These are phyloP conservation scores for Lysandra bellargus DNA, from an alignment of 2,888 invertebrate species.

Conservation along the genomic window DNA sequence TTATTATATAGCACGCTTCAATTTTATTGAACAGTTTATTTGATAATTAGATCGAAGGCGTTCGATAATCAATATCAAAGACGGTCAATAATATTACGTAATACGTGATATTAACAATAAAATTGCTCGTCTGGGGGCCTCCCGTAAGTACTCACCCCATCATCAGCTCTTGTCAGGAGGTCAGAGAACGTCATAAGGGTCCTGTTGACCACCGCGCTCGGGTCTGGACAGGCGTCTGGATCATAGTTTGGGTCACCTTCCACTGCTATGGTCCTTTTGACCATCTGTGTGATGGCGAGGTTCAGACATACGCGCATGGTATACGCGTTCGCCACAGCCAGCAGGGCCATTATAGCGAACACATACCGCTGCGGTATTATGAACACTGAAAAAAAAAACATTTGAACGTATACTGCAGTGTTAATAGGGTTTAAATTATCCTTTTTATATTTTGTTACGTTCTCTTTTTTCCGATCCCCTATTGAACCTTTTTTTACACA, in stretches of 20 bases:
- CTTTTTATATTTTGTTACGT: too few relatives aligned
- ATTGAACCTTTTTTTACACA: too few relatives aligned
- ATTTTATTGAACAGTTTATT: too few relatives aligned
- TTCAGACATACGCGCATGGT: conserved; percentile 88
- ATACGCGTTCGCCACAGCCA: conserved; percentile 87
- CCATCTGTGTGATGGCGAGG: conserved; percentile 87
- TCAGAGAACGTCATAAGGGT: conserved; percentile 40
- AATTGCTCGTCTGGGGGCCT: too few relatives aligned
- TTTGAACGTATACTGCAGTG: too few relatives aligned
- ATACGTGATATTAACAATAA: too few relatives aligned
- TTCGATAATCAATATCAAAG: too few relatives aligned
- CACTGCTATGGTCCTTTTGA: conserved; percentile 54
- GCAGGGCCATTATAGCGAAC: conserved; percentile 86
- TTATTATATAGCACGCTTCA: too few relatives aligned
- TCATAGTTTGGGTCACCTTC: conserved; percentile 57
- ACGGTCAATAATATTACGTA: too few relatives aligned
- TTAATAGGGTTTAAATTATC: too few relatives aligned
- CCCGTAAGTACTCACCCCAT: conserved; percentile 35
- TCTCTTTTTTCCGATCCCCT: too few relatives aligned
- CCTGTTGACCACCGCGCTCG: conserved; percentile 41
- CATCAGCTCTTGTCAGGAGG: conserved; percentile 35
- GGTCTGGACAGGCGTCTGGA: conserved; percentile 60
- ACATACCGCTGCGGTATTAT: conserved; percentile 86
- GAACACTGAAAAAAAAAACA: conserved; percentile 66
- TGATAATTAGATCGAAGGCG: too few relatives aligned